Conservation (phyloP, 2,113 vertebrate species). For the Sinocyclocheilus grahami region DNA sequence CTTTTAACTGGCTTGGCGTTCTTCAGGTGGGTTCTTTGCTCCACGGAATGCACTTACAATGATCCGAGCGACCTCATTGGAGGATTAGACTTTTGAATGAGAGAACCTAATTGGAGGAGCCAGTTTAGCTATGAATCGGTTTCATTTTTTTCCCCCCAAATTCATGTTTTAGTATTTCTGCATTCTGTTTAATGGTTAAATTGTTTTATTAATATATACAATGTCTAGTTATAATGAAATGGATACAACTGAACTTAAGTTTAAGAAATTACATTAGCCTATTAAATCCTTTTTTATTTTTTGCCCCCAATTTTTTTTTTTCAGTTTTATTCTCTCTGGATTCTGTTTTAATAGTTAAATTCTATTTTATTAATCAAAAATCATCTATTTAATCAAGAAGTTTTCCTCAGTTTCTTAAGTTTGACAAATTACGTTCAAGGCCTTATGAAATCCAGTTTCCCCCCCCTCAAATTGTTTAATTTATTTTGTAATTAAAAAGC, state of each 20-base stretch:
- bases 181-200: not conserved
- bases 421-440: too few relatives aligned
- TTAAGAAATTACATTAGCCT: too few relatives aligned
- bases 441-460: too few relatives aligned
- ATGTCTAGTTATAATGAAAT: not conserved
- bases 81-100: not conserved
- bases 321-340: not conserved
- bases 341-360: not conserved
- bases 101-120: not conserved
- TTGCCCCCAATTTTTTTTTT: not conserved
- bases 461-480: too few relatives aligned
- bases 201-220: too few relatives aligned
- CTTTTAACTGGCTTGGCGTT: not conserved
- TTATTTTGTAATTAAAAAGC: too few relatives aligned
- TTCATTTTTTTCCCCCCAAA: not conserved
- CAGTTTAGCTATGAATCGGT: not conserved
- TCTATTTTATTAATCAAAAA: too few relatives aligned
- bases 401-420: too few relatives aligned
- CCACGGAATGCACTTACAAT: not conserved
- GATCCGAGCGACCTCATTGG: constrained; percentile 7
- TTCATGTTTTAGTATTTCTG: not conserved
- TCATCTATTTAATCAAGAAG: too few relatives aligned
- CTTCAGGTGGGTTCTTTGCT: constrained; percentile 8
- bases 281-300: too few relatives aligned
- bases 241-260: too few relatives aligned